phyloP scores from a whole-genome alignment of 2,797 vertebrate species.

The Sphenodon punctatus region DNA sequence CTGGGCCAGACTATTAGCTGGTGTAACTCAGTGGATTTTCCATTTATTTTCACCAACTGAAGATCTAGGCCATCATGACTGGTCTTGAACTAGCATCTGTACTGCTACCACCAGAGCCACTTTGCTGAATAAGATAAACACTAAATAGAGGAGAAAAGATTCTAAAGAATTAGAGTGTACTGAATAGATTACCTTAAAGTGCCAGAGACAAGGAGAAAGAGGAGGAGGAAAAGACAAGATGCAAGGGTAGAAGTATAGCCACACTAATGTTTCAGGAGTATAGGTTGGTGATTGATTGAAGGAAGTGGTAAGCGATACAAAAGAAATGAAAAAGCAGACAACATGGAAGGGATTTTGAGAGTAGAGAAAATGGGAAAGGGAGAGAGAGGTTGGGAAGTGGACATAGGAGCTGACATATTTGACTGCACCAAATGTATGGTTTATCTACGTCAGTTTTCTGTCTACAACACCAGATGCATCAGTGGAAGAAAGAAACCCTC shows the following conservation, averaged over 20 bases:
- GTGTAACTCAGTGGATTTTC: fast-evolving
- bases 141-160: neutral
- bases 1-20: neutral
- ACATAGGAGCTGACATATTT: neutral
- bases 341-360: neutral
- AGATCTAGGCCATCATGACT: neutral
- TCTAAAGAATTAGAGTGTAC: no score
- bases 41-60: neutral
- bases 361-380: neutral
- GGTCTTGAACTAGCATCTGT: neutral
- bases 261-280: neutral
- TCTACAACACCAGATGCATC: neutral
- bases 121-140: neutral
- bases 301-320: neutral
- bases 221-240: fast-evolving
- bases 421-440: neutral
- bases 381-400: neutral
- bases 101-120: neutral
- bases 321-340: neutral
- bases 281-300: neutral
- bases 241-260: neutral
- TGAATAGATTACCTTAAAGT: neutral
- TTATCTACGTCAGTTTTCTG: no score
- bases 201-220: neutral
- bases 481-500: neutral